These are phyloP conservation scores for Corvus moneduloides DNA, from an alignment of 2,113 vertebrate genomes.

Conservation along the genomic window DNA sequence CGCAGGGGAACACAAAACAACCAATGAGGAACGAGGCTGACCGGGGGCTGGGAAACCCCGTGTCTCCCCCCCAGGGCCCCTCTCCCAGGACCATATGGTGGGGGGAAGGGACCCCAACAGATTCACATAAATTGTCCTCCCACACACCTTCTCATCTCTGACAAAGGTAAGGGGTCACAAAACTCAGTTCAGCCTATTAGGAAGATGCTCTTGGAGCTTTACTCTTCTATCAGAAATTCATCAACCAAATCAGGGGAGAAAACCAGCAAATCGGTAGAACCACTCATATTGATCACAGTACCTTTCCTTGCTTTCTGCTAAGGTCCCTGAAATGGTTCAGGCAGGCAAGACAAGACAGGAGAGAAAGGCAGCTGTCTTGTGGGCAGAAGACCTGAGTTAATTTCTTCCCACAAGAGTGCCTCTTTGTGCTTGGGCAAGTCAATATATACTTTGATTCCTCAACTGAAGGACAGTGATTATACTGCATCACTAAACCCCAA, in stretches of 20 bases:
- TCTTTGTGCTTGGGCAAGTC: background rate
- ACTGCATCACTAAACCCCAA: background rate
- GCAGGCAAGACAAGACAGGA: background rate
- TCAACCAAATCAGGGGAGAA: background rate
- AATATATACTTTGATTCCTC: background rate
- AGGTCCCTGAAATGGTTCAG: background rate
- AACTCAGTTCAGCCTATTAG: background rate
- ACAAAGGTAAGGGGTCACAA: background rate
- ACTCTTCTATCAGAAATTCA: background rate
- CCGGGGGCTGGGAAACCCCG: too few relatives aligned
- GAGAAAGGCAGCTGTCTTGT: background rate
- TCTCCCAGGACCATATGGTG: too few relatives aligned
- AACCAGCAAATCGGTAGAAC: background rate
- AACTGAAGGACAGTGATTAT: background rate
- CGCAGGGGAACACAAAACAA: too few relatives aligned
- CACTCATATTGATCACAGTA: background rate
- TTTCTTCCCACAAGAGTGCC: background rate
- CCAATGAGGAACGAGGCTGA: too few relatives aligned
- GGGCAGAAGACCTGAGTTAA: background rate
- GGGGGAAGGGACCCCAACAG: too few relatives aligned
- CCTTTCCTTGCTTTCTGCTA: background rate
- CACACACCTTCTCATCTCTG: background rate
- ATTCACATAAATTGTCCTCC: background rate
- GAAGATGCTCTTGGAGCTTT: background rate
- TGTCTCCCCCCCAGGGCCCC: too few relatives aligned